A percentile compares a stretch with the other conserved stretches of the same genome.
phyloP scores from a whole-genome alignment of 1,140 invertebrate genomes.

The Epicauta chinensis region DNA sequence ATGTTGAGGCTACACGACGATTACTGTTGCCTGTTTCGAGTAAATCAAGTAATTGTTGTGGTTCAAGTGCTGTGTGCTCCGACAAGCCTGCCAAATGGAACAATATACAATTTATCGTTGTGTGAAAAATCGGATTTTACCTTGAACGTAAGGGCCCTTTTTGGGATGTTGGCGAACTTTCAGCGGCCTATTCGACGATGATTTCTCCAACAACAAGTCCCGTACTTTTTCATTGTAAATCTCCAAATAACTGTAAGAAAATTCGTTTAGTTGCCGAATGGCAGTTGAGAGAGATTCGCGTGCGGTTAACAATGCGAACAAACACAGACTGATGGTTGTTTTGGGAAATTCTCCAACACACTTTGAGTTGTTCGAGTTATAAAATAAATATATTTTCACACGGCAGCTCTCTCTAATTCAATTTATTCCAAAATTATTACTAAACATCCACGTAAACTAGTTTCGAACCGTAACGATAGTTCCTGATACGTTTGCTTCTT shows the following conservation, averaged over 20 bases:
- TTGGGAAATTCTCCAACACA: slow-evolving; percentile 2
- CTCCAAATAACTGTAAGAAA: slow-evolving; percentile 68
- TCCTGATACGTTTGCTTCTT: too few relatives aligned
- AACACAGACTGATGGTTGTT: too few relatives aligned
- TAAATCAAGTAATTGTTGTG: slow-evolving; percentile 43
- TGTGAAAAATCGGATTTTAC: slow-evolving; percentile 44
- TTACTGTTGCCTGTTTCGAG: slow-evolving; percentile 46
- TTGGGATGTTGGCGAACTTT: slow-evolving; percentile 80
- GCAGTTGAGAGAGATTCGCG: slow-evolving; percentile 6
- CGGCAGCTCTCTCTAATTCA: background rate
- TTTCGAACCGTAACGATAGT: too few relatives aligned
- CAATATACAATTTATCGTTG: background rate
- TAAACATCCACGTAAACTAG: too few relatives aligned
- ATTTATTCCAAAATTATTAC: too few relatives aligned
- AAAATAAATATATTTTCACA: slow-evolving; percentile 9
- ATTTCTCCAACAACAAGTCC: slow-evolving; percentile 54
- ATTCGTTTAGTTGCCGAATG: slow-evolving; percentile 1
- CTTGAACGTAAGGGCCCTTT: slow-evolving; percentile 85
- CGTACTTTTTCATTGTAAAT: slow-evolving; percentile 82
- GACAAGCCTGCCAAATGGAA: slow-evolving; percentile 46
- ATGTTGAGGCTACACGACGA: slow-evolving; percentile 48
- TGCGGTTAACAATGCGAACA: background rate
- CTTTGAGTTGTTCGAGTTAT: slow-evolving; percentile 13
- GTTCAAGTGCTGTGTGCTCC: slow-evolving; percentile 46
- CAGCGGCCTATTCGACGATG: slow-evolving; percentile 43